Evolutionary conservation across 92 coral and sea anemone species (phyloP).

Genomic region (Chrysogorgia sp.): DNA sequence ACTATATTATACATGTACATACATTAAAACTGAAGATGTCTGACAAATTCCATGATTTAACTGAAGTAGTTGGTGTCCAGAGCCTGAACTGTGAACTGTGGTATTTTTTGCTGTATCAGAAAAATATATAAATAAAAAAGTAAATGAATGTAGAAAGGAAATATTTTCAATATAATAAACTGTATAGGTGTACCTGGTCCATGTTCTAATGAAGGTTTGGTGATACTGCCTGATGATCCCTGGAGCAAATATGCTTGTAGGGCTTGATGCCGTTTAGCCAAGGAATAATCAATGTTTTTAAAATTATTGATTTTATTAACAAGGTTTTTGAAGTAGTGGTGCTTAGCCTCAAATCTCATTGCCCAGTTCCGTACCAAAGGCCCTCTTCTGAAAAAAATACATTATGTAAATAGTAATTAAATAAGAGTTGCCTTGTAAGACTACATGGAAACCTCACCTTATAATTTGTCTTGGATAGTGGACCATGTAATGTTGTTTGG

Average conservation of each 20-base stretch:
- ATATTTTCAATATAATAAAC: neutral
- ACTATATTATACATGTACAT: neutral
- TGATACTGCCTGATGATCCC: no score
- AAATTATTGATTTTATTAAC: constrained; percentile 18
- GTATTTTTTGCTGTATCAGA: constrained; percentile 26
- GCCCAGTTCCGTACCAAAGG: constrained; percentile 3
- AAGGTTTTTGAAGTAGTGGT: constrained; percentile 29
- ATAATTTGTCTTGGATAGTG: constrained; percentile 9
- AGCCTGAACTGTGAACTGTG: constrained; percentile 40
- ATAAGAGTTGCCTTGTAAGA: neutral
- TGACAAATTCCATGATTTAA: constrained; percentile 39
- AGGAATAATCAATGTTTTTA: constrained; percentile 24
- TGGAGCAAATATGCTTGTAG: no score
- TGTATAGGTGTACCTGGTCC: neutral
- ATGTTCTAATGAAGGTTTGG: neutral
- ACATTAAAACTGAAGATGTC: constrained; percentile 43
- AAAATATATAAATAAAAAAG: no score
- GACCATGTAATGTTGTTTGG: constrained; percentile 19
- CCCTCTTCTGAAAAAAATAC: neutral
- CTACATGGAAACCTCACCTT: neutral
- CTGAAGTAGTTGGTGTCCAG: constrained; percentile 22
- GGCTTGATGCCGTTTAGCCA: constrained; percentile 27
- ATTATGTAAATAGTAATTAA: neutral
- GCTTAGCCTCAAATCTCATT: constrained; percentile 15
- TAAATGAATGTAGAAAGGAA: no score